phyloP scores from a whole-genome alignment of 2,797 vertebrate species.

The Rhinatrema bivittatum region DNA sequence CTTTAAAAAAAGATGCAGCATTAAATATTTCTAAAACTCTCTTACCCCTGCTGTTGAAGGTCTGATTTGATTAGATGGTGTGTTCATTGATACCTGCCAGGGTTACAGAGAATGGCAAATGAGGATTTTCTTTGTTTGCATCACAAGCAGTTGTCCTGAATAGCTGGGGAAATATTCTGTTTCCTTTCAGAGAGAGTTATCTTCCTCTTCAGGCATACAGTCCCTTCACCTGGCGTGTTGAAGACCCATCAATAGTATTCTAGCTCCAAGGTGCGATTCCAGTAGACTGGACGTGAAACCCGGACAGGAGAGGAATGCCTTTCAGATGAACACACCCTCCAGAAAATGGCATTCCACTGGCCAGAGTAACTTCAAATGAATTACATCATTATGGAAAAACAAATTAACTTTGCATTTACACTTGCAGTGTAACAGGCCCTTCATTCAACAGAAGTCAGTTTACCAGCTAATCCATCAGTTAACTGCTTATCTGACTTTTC shows the following conservation, averaged over 20 bases:
- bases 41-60: conserved; percentile 54
- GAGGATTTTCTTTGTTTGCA: conserved; percentile 22
- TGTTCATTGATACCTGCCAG: conserved; percentile 17
- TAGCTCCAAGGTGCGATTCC: conserved; percentile 7
- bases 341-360: conserved; percentile 24
- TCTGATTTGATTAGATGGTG: conserved; percentile 31
- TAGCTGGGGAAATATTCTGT: conserved; percentile 3
- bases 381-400: conserved; percentile 11
- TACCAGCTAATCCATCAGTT: too few relatives aligned
- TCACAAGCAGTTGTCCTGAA: conserved; percentile 22
- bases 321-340: conserved; percentile 24
- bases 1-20: too few relatives aligned
- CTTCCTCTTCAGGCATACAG: too few relatives aligned
- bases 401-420: conserved; percentile 3
- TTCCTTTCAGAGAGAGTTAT: too few relatives aligned
- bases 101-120: conserved; percentile 3
- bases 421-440: too few relatives aligned
- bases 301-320: conserved; percentile 6
- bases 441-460: too few relatives aligned
- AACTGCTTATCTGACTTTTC: too few relatives aligned
- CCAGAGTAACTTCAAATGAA: conserved; percentile 19
- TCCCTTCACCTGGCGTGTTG: too few relatives aligned
- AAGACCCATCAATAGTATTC: too few relatives aligned
- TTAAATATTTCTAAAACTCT: conserved; percentile 6
- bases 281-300: conserved; percentile 9